A percentile compares a stretch with the other conserved stretches of the same genome.
phyloP scores from a whole-genome alignment of 2,888 invertebrate genomes.

The Noctua comes region DNA sequence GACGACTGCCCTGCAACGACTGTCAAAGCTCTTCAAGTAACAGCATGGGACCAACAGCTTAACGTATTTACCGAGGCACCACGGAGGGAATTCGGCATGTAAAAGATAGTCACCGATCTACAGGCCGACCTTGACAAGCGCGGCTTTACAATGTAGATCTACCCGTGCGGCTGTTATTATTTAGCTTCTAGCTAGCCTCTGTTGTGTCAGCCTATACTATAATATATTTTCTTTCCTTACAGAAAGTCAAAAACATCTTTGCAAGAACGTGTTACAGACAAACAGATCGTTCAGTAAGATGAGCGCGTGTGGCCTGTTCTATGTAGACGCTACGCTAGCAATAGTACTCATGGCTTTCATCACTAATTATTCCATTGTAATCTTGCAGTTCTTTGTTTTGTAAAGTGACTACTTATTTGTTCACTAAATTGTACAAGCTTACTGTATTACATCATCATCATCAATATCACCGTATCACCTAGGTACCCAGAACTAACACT shows the following conservation, averaged over 20 bases:
- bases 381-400: slow-evolving; percentile 38
- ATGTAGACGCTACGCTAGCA: slow-evolving; percentile 10
- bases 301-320: slow-evolving; percentile 19
- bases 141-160: accelerated
- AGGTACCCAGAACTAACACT: too few species aligned
- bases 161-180: background rate
- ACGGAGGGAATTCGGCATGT: too few species aligned
- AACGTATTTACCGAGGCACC: too few species aligned
- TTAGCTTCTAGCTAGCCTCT: background rate
- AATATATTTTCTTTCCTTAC: background rate
- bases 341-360: slow-evolving; percentile 1
- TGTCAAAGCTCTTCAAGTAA: too few species aligned
- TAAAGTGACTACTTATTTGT: slow-evolving; percentile 3
- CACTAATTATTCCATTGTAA: slow-evolving; percentile 11
- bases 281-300: slow-evolving; percentile 22
- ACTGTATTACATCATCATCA: background rate
- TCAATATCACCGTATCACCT: background rate
- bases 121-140: background rate
- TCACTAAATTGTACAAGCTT: background rate
- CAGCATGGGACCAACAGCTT: too few species aligned
- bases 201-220: background rate
- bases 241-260: slow-evolving; percentile 13
- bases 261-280: slow-evolving; percentile 14
- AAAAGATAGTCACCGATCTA: too few species aligned
- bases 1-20: too few species aligned